Base-by-base conservation (phyloP, 2,113 vertebrate species). In the Ibidorhyncha struthersii region DNA sequence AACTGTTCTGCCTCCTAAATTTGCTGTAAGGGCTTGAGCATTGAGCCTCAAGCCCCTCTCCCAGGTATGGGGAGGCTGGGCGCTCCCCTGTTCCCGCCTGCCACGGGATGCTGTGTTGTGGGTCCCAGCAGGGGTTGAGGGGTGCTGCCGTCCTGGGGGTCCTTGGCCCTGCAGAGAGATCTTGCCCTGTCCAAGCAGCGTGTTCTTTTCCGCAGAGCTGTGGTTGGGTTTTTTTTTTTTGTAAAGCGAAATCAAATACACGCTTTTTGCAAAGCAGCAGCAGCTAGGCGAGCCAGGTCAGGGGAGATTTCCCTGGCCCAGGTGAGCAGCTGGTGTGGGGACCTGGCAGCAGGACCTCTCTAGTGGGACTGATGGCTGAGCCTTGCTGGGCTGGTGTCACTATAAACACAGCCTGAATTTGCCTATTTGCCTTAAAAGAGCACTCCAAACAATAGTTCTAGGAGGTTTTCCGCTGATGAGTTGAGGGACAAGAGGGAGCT, bases 61-160 rank as follows among this genome's bases (percentile, higher is more conserved):
- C 22, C 11, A 9, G 38, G 8, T 3, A 2, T 32, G 30, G 41
- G 29, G n/a, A 49, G 22, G 34, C 36, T 41, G 10, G 6, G 16
- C 1, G 14, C 11, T 89, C 10, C 25, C 15, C 29, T 40, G 0
- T 36, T 81, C 23, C 69, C 0, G 0, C 27, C 30, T 66, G 63
- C 14, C 11, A 4, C 0, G 7, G 41, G 43, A 21, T 65, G n/a
- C 47, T 38, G 58, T 0, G 0, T 21, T 49, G 5, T 25, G 25
- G 45, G 12, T 61, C 43, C 26, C 26, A 34, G 43, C 7, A 34
- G 36, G 40, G 10, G 29, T 7, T 0, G 3, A 27, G 79, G 63
- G 14, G 5, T 85, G 38, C 62, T 91, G 58, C 40, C 14, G 6
- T 63, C 52, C 72, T 53, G 50, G 56, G 30, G 9, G 21, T 70